These are phyloP conservation scores for Pseudomyrmex concolor DNA, from an alignment of 1,140 invertebrate species.

Conservation along the genomic window DNA sequence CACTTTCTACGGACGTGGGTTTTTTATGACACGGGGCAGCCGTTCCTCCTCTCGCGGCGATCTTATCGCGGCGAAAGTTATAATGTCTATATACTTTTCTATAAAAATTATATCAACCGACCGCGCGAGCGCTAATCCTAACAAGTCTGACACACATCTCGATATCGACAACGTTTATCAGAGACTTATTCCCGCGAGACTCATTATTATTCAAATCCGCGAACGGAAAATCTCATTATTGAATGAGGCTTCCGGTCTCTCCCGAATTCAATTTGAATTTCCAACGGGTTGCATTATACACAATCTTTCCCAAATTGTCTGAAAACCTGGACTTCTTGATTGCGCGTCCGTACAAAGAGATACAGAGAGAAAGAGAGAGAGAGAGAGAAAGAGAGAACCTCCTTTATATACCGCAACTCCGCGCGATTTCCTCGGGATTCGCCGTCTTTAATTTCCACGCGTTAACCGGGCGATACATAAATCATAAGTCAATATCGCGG, in stretches of 20 bases:
- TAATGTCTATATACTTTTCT: slow-evolving; percentile 11
- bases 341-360: too few relatives aligned
- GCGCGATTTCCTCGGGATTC: background rate
- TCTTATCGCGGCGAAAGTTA: slow-evolving; percentile 55
- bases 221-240: slow-evolving; percentile 1
- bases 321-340: background rate
- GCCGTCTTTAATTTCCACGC: slow-evolving; percentile 24
- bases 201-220: background rate
- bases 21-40: slow-evolving; percentile 30
- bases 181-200: background rate
- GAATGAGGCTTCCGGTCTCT: slow-evolving; percentile 8
- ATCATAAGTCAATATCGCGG: slow-evolving; percentile 33
- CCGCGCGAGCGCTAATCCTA: too few relatives aligned
- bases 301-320: slow-evolving; percentile 5
- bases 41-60: background rate
- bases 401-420: too few relatives aligned
- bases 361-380: too few relatives aligned
- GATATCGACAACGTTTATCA: slow-evolving; percentile 7
- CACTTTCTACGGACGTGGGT: slow-evolving; percentile 57
- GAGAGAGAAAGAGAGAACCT: too few relatives aligned
- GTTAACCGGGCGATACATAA: slow-evolving; percentile 32
- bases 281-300: background rate
- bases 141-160: background rate
- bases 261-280: slow-evolving; percentile 4
- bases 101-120: too few relatives aligned